phyloP scores from a whole-genome alignment of 2,113 vertebrate genomes.

The Gracilinanus agilis region DNA sequence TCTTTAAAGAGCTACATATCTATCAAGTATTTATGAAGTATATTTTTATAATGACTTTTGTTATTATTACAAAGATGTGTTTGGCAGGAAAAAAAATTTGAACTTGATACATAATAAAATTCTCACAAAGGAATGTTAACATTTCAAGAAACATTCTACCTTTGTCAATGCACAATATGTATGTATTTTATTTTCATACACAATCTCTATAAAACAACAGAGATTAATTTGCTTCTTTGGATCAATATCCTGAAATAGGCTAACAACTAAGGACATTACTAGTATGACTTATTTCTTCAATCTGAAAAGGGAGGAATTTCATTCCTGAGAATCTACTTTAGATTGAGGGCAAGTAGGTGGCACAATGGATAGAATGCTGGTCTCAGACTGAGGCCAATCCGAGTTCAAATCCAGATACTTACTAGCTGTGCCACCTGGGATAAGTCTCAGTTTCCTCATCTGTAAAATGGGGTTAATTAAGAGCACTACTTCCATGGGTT shows the following conservation, averaged over 20 bases:
- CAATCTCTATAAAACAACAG: background rate
- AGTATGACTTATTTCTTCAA: background rate
- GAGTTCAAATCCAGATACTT: background rate
- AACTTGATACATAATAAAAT: constrained; percentile 46
- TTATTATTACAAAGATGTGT: constrained; percentile 45
- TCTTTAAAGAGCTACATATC: constrained; percentile 37
- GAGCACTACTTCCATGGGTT: background rate
- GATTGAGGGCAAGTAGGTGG: background rate
- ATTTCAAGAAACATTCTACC: constrained; percentile 41
- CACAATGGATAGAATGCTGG: background rate
- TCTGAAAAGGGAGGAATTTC: background rate
- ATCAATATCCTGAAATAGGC: background rate
- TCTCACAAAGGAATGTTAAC: constrained; percentile 47
- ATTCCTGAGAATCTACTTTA: background rate
- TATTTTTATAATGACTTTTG: constrained; percentile 61
- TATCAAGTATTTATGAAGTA: constrained; percentile 33
- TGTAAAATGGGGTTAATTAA: background rate
- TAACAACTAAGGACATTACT: background rate
- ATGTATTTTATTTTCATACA: constrained; percentile 53
- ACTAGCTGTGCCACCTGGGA: background rate
- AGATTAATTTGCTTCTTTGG: background rate
- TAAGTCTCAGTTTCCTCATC: background rate
- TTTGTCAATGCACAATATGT: constrained; percentile 42
- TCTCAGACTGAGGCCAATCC: background rate
- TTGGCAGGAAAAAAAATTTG: constrained; percentile 4